Evolutionary conservation across 1,140 invertebrate genomes (phyloP).

Genomic region (Drosophila auraria): DNA sequence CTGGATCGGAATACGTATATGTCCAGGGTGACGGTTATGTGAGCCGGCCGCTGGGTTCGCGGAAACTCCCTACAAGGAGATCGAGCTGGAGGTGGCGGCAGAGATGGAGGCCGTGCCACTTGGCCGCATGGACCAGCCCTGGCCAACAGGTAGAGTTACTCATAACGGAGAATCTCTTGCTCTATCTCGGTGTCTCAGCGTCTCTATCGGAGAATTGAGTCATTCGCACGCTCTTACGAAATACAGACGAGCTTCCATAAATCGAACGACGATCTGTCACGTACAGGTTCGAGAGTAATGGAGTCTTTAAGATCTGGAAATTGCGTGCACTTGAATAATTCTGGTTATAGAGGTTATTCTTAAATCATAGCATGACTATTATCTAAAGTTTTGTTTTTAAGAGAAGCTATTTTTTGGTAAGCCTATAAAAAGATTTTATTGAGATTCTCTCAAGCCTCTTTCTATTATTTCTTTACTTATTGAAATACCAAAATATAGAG

Average conservation of each 20-base stretch:
- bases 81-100: neutral
- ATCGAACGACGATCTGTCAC: conserved; percentile 34
- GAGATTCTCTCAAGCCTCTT: no score
- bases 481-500: no score
- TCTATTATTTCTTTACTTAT: no score
- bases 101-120: conserved; percentile 60
- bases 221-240: conserved; percentile 33
- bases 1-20: conserved; percentile 59
- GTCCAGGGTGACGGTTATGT: conserved; percentile 47
- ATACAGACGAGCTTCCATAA: conserved; percentile 17
- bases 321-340: neutral
- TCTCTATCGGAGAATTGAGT: conserved; percentile 29
- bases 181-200: conserved; percentile 4
- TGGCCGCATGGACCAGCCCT: conserved; percentile 38
- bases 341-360: neutral
- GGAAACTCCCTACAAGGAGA: conserved; percentile 42
- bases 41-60: conserved; percentile 28
- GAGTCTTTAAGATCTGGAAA: conserved; percentile 16
- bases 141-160: conserved; percentile 46
- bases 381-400: neutral
- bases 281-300: neutral
- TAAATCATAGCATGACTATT: no score
- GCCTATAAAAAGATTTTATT: no score
- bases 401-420: neutral
- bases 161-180: conserved; percentile 29